Evolutionary conservation across 1,140 invertebrate species (phyloP).

Genomic region (Mizuhopecten yessoensis): DNA sequence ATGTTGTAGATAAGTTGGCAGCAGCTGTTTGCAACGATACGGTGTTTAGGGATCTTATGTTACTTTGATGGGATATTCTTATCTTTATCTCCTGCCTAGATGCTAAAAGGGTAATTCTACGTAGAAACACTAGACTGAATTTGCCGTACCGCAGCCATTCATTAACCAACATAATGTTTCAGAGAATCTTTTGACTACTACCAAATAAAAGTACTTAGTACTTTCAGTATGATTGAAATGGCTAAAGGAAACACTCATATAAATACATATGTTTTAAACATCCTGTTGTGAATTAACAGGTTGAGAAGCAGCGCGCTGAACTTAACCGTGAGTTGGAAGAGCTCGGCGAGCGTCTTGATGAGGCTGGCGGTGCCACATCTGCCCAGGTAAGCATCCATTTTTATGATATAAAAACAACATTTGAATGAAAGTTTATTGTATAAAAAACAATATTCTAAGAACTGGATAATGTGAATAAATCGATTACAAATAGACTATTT

Average conservation of each 20-base stretch:
- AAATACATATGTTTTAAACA: background rate
- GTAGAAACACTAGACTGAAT: too few species aligned
- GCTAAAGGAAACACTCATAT: too few species aligned
- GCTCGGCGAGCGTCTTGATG: conserved; percentile 97
- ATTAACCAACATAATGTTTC: too few species aligned
- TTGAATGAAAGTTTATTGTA: background rate
- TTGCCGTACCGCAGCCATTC: background rate
- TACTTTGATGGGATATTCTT: background rate
- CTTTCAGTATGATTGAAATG: too few species aligned
- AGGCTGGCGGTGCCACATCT: conserved; percentile 99
- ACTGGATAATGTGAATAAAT: too few species aligned
- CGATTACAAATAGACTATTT: too few species aligned
- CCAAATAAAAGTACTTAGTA: too few species aligned
- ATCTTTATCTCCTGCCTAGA: background rate
- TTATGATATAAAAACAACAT: background rate
- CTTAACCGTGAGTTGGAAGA: conserved; percentile 98
- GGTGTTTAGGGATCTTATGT: background rate
- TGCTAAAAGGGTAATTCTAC: background rate
- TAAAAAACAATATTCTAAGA: background rate
- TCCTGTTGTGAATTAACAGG: too few species aligned
- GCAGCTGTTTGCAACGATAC: background rate
- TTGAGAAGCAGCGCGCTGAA: conserved; percentile 98
- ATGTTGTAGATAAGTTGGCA: background rate
- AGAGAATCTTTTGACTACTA: too few species aligned
- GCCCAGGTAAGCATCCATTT: conserved; percentile 93